Base-by-base conservation (phyloP, 2,888 invertebrate species). In the Isotomurus palustris region DNA sequence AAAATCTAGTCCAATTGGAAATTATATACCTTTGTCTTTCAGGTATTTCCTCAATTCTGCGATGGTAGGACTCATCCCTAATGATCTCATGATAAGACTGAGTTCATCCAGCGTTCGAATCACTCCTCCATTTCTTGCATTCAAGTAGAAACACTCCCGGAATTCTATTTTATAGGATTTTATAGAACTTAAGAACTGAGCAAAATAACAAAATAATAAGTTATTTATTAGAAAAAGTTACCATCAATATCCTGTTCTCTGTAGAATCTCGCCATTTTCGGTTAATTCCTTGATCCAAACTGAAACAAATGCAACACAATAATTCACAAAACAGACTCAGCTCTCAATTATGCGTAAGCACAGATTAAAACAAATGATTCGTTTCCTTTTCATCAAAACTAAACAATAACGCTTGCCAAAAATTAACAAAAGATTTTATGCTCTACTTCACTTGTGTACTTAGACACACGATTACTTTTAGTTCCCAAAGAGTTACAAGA, bases 181-280 rank as follows among this genome's bases (percentile, higher is more conserved):
- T 14, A 24, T 21, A 44, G 44, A 22, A 53, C 21, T 6, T 49
- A 3, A 8, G 10, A 5, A 40, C 8, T 25, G 22, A 40, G 22
- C 17, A 28, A 4, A 27, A 24, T 22, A 24, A n/a, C 12, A 51
- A 38, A 21, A 29, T n/a, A 48, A 49, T 49, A 21, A 52, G n/a
- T n/a, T n/a, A n/a, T n/a, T n/a, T n/a, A n/a, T n/a, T n/a, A n/a
- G n/a, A 52, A 43, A 22, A 55, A 79, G 81, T 80, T 80, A 92
- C 93, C 92, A 79, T 94, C 94, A 69, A 94, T 94, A 73, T 94
- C 93, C 76, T 91, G 88, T 79, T 93, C 93, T 73, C 88, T 88
- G 76, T 94, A 94, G 77, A 90, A 91, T 63, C 91, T 85, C 25
- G 94, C 93, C 94, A 69, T 69, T 29, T 49, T 61, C 3, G 4